These are phyloP conservation scores for Tuberolachnus salignus DNA, from an alignment of 2,888 invertebrate species.

Conservation along the genomic window DNA sequence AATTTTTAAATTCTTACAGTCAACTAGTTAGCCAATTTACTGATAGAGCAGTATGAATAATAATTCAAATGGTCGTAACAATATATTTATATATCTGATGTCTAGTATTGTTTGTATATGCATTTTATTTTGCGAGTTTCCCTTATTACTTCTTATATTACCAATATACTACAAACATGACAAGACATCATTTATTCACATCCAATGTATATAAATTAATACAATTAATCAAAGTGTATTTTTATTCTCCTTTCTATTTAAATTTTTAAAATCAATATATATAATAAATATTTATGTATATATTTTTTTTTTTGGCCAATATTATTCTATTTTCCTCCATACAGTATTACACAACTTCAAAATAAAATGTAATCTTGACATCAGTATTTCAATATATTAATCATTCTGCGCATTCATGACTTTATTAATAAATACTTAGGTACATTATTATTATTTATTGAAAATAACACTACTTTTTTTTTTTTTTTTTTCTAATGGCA, in stretches of 20 bases:
- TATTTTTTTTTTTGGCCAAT: slow-evolving; percentile 21
- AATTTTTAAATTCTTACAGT: neutral
- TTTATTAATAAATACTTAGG: slow-evolving; percentile 29
- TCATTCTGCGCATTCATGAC: slow-evolving; percentile 30
- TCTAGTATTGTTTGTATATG: slow-evolving; percentile 5
- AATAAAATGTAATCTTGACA: neutral
- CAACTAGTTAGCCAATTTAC: neutral
- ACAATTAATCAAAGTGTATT: slow-evolving; percentile 19
- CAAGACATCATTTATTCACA: neutral
- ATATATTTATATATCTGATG: slow-evolving; percentile 17
- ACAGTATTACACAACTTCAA: slow-evolving; percentile 37
- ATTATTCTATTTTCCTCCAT: slow-evolving; percentile 1
- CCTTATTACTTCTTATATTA: neutral
- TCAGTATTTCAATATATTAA: slow-evolving; percentile 39
- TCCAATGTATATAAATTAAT: slow-evolving; percentile 16
- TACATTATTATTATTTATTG: slow-evolving; percentile 23
- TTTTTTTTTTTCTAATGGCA: neutral
- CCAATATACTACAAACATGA: neutral
- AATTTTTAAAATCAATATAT: slow-evolving; percentile 22
- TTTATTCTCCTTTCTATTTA: slow-evolving; percentile 27
- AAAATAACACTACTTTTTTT: slow-evolving; percentile 23
- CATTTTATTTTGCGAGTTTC: neutral
- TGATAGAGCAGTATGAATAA: neutral
- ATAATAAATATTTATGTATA: slow-evolving; percentile 26
- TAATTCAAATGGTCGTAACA: slow-evolving; percentile 16